phyloP scores from a whole-genome alignment of 2,113 vertebrate species.

The Lipotes vexillifer region DNA sequence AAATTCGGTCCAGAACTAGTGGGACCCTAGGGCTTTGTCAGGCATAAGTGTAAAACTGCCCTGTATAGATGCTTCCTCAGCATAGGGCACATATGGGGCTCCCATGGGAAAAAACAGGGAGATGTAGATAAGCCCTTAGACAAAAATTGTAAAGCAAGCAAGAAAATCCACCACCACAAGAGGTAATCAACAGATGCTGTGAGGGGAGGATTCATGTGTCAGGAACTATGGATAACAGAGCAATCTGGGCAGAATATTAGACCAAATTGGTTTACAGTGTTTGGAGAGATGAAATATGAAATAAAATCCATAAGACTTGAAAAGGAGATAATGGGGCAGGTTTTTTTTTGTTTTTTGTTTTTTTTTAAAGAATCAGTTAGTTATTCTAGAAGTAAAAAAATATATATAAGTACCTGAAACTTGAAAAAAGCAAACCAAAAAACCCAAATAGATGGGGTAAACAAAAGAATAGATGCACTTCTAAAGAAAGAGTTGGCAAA shows the following conservation, averaged over 20 bases:
- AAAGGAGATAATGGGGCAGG: not conserved
- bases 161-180: not conserved
- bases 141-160: not conserved
- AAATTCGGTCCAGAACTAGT: not conserved
- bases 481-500: not conserved
- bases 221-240: not conserved
- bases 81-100: rapidly evolving
- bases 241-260: not conserved
- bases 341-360: not conserved
- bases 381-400: not conserved
- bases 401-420: not conserved
- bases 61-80: not conserved
- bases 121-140: not conserved
- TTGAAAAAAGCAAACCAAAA: not conserved
- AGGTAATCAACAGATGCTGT: not conserved
- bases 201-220: not conserved
- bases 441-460: not conserved
- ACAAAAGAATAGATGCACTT: not conserved
- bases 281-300: not conserved
- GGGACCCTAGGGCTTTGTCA: not conserved
- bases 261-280: not conserved
- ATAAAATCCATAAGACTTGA: not conserved
- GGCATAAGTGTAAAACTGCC: not conserved
- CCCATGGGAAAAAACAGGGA: not conserved
- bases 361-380: not conserved